Evolutionary conservation across 2,888 invertebrate genomes (phyloP), one percentile per base, ranked within the genome.

Genomic region (Drosophila pseudotalamancana): DNA sequence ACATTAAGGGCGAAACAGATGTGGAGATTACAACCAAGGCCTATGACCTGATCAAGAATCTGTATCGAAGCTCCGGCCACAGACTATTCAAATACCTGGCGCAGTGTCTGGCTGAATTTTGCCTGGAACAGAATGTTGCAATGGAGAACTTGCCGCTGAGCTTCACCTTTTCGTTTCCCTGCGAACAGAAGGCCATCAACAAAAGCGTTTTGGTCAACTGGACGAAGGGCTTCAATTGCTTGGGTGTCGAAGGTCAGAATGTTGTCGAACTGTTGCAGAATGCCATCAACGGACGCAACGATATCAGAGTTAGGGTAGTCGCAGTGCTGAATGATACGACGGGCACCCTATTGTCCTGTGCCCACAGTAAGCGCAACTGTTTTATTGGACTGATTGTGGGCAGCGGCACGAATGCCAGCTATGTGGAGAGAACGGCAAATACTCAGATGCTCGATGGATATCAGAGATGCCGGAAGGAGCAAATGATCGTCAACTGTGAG

Each of bases 111-210:
- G 94, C 95, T 8, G 94, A 95, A 78, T 98, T 98, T 91, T 95
- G 97, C 93, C 95, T 95, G 91, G 93, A 97, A 80, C 94, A 96
- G 71, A 93, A 96, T 14, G 92, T 94, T 61, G 66, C 73, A 11
- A 92, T 94, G 14, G 94, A 96, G 81, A 92, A 94, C 32, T 92
- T 98, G 53, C 96, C 97, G 0, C 93, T 99, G 59, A 98, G 98
- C 5, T 99, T 98, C 91, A 98, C 98, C 4, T 98, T 99, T 92
- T 98, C 98, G 88, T 99, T 99, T 90, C 98, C 99, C 0, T 93
- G 97, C 73, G 92, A 93, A 69, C 98, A 98, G 91, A 91, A 94
- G 65, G 97, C 97, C 0, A 93, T 99, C 16, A 96, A 96, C 1
- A 94, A 95, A 79, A 98, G 97, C 8, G 90, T 94, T 12, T 93